Conservation (phyloP, 2,113 vertebrate species). For the Chinchilla lanigera region DNA sequence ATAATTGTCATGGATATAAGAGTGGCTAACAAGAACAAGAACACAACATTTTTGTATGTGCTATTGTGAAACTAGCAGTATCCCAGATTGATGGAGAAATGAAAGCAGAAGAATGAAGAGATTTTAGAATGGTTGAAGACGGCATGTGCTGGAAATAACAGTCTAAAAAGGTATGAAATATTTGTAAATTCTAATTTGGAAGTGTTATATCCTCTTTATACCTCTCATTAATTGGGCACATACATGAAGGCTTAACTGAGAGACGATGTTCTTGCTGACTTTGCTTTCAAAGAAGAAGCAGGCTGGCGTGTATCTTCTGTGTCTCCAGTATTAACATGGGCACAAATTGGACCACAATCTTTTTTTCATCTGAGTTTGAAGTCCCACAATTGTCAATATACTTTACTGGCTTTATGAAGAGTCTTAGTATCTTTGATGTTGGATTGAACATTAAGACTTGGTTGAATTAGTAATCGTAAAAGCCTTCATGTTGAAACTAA, state of each 20-base stretch:
- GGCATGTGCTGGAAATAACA: neutral
- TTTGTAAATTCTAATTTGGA: slow-evolving; percentile 50
- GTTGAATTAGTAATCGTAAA: neutral
- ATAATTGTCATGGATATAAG: slow-evolving; percentile 25
- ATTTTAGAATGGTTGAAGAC: slow-evolving; percentile 26
- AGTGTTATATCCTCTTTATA: neutral
- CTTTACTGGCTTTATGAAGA: neutral
- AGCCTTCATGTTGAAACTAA: neutral
- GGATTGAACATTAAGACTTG: neutral
- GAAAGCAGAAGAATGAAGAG: neutral
- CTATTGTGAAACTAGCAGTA: neutral
- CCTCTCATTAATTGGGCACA: neutral
- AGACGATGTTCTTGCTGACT: neutral
- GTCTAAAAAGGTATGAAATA: neutral
- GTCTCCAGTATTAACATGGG: neutral
- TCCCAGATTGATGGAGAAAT: neutral
- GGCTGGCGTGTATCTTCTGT: neutral
- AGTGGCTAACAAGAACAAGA: slow-evolving; percentile 28
- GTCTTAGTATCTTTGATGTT: neutral
- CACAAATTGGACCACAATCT: neutral
- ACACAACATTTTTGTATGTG: neutral
- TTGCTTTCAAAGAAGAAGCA: slow-evolving; percentile 22
- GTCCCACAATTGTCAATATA: neutral
- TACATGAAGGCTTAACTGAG: neutral
- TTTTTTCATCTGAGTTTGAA: neutral